A percentile compares a stretch with the other conserved stretches of the same genome.
Evolutionary conservation across 1,140 invertebrate genomes (phyloP).

Genomic region (Papilio helenus): DNA sequence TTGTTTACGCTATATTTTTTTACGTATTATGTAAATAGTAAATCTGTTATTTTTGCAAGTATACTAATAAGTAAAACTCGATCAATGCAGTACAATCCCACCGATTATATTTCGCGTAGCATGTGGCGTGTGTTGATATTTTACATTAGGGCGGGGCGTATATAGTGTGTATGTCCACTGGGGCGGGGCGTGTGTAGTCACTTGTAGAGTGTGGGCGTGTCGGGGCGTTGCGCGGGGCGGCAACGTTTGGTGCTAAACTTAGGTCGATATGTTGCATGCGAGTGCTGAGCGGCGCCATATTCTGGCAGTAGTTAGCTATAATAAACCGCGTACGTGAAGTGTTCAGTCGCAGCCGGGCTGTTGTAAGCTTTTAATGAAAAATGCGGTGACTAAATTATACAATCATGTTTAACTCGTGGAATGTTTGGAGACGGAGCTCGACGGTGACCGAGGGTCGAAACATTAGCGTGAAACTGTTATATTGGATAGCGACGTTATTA

Average conservation of each 20-base stretch:
- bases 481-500: neutral
- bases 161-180: too few species aligned
- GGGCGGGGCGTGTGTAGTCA: too few species aligned
- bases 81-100: constrained; percentile 13
- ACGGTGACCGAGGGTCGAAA: neutral
- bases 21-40: constrained; percentile 11
- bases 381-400: neutral
- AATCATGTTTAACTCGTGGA: neutral
- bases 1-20: constrained; percentile 1
- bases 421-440: too few species aligned
- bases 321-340: too few species aligned
- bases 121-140: neutral
- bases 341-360: neutral
- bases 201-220: too few species aligned
- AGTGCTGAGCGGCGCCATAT: neutral
- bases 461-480: neutral
- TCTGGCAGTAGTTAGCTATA: neutral
- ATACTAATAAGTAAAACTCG: neutral
- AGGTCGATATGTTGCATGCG: constrained; percentile 11
- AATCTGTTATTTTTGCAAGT: constrained; percentile 2
- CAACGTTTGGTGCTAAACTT: constrained; percentile 27
- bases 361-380: neutral
- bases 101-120: neutral
- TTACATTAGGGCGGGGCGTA: too few species aligned
- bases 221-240: neutral